These are phyloP conservation scores for Cheilosia impressa DNA, from an alignment of 2,888 invertebrate genomes.

Conservation along the genomic window DNA sequence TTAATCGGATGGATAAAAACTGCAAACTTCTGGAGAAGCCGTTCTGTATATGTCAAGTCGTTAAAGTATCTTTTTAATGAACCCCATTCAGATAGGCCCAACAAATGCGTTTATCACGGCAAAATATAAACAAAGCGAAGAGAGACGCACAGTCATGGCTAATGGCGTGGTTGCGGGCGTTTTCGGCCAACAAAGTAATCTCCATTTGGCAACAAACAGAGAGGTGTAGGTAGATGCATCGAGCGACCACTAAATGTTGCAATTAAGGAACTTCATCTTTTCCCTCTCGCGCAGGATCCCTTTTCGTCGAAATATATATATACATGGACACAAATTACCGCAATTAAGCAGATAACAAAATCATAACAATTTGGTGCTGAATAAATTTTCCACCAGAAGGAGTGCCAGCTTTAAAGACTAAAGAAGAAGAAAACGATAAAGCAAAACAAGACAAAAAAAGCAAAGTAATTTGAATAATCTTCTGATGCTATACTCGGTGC, in stretches of 20 bases:
- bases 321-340: constrained; percentile 72
- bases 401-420: constrained; percentile 31
- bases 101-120: constrained; percentile 16
- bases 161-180: background rate
- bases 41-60: constrained; percentile 46
- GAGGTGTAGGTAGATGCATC: constrained; percentile 31
- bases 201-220: constrained; percentile 17
- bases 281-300: constrained; percentile 10
- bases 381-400: constrained; percentile 63
- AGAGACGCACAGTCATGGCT: background rate
- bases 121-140: constrained; percentile 53
- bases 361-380: constrained; percentile 73
- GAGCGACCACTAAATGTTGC: constrained; percentile 46
- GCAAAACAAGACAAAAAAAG: background rate
- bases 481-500: constrained; percentile 16
- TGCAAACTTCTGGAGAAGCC: constrained; percentile 53
- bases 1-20: constrained; percentile 46
- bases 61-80: constrained; percentile 65
- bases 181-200: constrained; percentile 11
- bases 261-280: constrained; percentile 45
- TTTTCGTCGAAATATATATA: constrained; percentile 28
- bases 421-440: background rate
- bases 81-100: constrained; percentile 57
- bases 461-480: constrained; percentile 61
- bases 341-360: constrained; percentile 74